phyloP scores from a whole-genome alignment of 2,797 vertebrate species.

The Telmatherina bonti region DNA sequence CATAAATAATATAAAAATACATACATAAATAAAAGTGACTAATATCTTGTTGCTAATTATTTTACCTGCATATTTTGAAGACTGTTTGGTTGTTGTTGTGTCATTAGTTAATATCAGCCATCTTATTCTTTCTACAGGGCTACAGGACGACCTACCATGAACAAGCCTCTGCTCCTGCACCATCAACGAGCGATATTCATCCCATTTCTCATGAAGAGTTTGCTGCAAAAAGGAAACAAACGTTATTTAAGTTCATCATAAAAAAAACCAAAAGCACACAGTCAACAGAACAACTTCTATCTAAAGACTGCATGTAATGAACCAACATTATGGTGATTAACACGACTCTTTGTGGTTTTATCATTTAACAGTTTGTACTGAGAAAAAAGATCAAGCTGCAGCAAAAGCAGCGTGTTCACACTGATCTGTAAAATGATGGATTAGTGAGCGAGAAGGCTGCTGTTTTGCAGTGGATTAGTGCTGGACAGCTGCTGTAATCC shows the following conservation, averaged over 20 bases:
- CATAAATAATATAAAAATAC: no score
- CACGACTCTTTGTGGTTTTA: not conserved
- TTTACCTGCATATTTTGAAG: not conserved
- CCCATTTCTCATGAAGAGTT: slow-evolving; percentile 97
- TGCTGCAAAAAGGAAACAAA: slow-evolving; percentile 79
- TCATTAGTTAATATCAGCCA: not conserved
- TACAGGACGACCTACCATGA: slow-evolving; percentile 83
- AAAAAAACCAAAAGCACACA: not conserved
- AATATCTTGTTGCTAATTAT: not conserved
- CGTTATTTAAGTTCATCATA: not conserved
- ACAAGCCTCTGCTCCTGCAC: slow-evolving; percentile 94
- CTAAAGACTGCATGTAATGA: not conserved
- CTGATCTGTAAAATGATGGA: slow-evolving; percentile 56
- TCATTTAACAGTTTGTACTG: not conserved
- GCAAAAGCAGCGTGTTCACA: slow-evolving; percentile 23
- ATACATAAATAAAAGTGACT: no score
- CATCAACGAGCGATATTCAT: slow-evolving; percentile 94
- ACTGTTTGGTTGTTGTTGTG: not conserved
- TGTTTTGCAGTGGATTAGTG: slow-evolving; percentile 56
- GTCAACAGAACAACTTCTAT: not conserved
- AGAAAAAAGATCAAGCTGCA: not conserved
- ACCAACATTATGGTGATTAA: not conserved
- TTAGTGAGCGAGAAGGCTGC: slow-evolving; percentile 31
- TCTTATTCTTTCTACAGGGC: not conserved
- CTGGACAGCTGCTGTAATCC: slow-evolving; percentile 70